Evolutionary conservation across 2,888 invertebrate species (phyloP).

Genomic region (Amphipyra berbera): DNA sequence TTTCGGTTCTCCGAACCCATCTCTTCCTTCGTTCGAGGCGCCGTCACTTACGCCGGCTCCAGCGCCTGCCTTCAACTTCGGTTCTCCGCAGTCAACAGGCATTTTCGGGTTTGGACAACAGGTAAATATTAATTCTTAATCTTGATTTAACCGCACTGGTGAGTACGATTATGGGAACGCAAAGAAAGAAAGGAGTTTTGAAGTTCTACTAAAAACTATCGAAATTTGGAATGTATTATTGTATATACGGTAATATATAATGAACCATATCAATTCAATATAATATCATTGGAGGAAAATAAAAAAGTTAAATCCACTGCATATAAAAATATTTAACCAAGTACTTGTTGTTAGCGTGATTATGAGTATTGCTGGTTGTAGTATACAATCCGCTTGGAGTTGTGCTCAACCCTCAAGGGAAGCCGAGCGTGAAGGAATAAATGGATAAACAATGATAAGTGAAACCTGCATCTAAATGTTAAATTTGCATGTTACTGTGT

Average conservation of each 20-base stretch:
- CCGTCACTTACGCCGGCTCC: constrained; percentile 60
- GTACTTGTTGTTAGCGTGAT: background rate
- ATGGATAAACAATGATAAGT: constrained; percentile 10
- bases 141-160: constrained; percentile 9
- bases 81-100: constrained; percentile 63
- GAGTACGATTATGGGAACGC: constrained; percentile 14
- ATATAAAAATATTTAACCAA: background rate
- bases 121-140: constrained; percentile 62
- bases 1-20: constrained; percentile 69
- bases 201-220: background rate
- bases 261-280: background rate
- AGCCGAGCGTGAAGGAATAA: constrained; percentile 1
- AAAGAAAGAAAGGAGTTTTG: constrained; percentile 7
- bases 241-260: too few relatives aligned
- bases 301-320: too few relatives aligned
- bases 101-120: constrained; percentile 83
- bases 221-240: constrained; percentile 1
- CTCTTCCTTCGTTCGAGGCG: constrained; percentile 72
- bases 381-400: constrained; percentile 1
- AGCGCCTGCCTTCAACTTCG: constrained; percentile 76
- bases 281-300: too few relatives aligned
- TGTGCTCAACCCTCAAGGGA: background rate
- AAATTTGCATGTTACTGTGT: constrained; percentile 19
- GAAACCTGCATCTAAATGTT: constrained; percentile 8
- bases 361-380: background rate